These are phyloP conservation scores for Thaleichthys pacificus DNA, from an alignment of 2,797 vertebrate species.

Conservation along the genomic window DNA sequence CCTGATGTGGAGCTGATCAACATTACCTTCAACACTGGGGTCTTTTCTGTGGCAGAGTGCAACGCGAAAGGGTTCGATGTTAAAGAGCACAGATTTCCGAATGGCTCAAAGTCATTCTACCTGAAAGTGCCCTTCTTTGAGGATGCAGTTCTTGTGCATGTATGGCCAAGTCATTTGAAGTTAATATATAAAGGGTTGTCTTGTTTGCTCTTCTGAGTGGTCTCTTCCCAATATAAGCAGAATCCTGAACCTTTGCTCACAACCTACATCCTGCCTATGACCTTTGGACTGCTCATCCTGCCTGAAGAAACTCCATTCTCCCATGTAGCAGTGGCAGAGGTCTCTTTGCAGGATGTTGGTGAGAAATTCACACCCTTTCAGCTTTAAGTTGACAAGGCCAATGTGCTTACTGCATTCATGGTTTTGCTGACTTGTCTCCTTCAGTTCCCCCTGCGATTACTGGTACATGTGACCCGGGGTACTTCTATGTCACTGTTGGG, in stretches of 20 bases:
- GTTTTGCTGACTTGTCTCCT: neutral
- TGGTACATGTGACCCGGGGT: conserved; percentile 66
- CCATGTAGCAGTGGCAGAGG: conserved; percentile 41
- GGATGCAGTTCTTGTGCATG: conserved; percentile 60
- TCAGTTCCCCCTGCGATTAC: conserved; percentile 64
- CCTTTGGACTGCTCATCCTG: conserved; percentile 65
- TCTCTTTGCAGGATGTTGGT: conserved; percentile 66
- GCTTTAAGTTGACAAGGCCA: neutral
- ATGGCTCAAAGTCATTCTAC: conserved; percentile 59
- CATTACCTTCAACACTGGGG: conserved; percentile 66
- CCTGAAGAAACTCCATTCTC: conserved; percentile 68
- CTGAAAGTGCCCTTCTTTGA: conserved; percentile 68
- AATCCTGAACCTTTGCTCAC: conserved; percentile 56
- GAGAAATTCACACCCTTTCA: conserved; percentile 22
- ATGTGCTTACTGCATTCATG: neutral
- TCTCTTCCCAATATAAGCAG: conserved; percentile 34
- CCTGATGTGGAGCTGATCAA: conserved; percentile 72
- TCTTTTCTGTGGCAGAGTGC: conserved; percentile 63
- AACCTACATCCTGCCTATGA: conserved; percentile 57
- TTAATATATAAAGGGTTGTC: neutral
- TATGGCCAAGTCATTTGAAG: conserved; percentile 42
- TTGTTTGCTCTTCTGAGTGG: neutral
- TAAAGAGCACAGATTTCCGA: conserved; percentile 57
- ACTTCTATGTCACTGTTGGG: conserved; percentile 60
- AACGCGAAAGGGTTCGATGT: conserved; percentile 59